These are phyloP conservation scores for Cercopithecus mona DNA, from an alignment of 2,113 vertebrate genomes.

Conservation along the genomic window DNA sequence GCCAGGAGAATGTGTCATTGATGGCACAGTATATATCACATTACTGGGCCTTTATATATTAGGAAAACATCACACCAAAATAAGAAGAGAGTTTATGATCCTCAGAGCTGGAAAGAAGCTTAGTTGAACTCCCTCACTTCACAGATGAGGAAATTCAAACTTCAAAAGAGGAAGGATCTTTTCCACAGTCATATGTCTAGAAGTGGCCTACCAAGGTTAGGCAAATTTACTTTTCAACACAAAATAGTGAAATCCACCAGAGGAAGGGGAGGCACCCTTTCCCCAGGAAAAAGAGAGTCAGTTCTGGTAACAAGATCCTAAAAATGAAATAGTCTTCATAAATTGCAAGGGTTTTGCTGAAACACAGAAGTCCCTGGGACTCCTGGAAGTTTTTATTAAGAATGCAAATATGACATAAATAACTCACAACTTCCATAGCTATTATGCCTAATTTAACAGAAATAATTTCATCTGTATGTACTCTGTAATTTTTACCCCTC, in stretches of 20 bases:
- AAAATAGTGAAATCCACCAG: background rate
- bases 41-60: background rate
- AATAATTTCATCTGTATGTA: background rate
- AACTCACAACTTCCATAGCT: background rate
- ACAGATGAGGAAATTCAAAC: slow-evolving; percentile 3
- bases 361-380: background rate
- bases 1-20: background rate
- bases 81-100: background rate
- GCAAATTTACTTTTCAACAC: background rate
- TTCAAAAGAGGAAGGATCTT: background rate
- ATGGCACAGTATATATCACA: background rate
- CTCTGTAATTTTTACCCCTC: background rate
- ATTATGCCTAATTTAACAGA: background rate
- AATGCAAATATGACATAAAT: background rate
- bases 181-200: background rate
- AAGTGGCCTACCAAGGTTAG: background rate
- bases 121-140: background rate
- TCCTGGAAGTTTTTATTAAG: slow-evolving; percentile 11
- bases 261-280: background rate
- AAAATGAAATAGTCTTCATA: background rate
- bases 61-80: background rate
- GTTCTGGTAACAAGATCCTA: background rate
- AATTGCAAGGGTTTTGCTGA: background rate
- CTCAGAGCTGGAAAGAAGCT: slow-evolving; percentile 6
- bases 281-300: background rate